These are phyloP conservation scores for Adrianichthys oophorus DNA, from an alignment of 2,797 vertebrate genomes.

Conservation along the genomic window DNA sequence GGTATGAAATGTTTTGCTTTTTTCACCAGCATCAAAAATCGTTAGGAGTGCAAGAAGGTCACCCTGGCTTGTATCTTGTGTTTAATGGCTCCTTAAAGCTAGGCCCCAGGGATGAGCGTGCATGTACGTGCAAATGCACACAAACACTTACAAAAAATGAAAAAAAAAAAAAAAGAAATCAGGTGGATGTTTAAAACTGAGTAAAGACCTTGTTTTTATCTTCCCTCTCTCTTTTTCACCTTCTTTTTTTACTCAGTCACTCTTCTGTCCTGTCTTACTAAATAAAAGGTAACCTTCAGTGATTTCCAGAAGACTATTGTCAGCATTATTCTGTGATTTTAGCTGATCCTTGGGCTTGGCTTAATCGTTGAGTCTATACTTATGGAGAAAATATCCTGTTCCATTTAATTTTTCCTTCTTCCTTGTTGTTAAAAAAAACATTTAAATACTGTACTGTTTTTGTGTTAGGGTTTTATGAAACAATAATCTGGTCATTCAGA, in stretches of 20 bases:
- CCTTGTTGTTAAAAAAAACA: no score
- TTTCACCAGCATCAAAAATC: slow-evolving; percentile 74
- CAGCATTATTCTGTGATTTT: slow-evolving; percentile 44
- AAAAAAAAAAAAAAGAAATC: background rate
- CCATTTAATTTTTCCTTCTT: slow-evolving; percentile 12
- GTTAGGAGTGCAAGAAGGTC: slow-evolving; percentile 72
- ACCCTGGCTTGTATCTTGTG: slow-evolving; percentile 67
- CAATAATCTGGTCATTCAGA: no score
- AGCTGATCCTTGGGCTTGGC: slow-evolving; percentile 33
- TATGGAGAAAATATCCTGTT: slow-evolving; percentile 25
- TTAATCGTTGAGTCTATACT: slow-evolving; percentile 17
- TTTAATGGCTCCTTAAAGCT: slow-evolving; percentile 76
- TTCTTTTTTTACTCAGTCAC: slow-evolving; percentile 28
- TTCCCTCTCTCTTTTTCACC: slow-evolving; percentile 36
- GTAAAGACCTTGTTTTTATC: slow-evolving; percentile 58
- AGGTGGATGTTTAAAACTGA: slow-evolving; percentile 49
- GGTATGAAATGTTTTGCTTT: slow-evolving; percentile 69
- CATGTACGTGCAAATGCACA: slow-evolving; percentile 11
- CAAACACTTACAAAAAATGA: slow-evolving; percentile 10
- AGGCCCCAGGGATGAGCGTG: slow-evolving; percentile 57
- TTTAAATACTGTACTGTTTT: no score
- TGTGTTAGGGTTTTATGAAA: no score
- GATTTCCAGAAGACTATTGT: slow-evolving; percentile 55
- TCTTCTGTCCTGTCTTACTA: slow-evolving; percentile 32
- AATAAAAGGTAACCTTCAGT: slow-evolving; percentile 51